These are phyloP conservation scores for Coendou prehensilis DNA, from an alignment of 2,797 vertebrate genomes.

Conservation along the genomic window DNA sequence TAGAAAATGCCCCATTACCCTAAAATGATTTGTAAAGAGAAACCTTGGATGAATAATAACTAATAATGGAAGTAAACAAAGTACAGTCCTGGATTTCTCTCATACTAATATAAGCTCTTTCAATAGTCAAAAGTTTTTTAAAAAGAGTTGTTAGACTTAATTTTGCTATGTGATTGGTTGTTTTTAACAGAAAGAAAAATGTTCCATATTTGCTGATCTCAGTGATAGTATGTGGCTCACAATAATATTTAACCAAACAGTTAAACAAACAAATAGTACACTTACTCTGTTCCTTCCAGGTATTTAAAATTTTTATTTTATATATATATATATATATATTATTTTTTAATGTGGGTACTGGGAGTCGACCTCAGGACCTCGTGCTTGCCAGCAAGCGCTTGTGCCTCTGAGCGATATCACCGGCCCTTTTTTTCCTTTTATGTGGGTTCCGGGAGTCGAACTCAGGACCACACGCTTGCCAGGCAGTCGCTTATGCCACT, in stretches of 20 bases:
- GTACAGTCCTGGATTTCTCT: not conserved
- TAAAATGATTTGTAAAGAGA: slow-evolving; percentile 8
- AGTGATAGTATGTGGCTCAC: slow-evolving; percentile 13
- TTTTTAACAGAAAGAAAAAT: not conserved
- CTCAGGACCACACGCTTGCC: no score
- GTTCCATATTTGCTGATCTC: not conserved
- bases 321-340: no score
- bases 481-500: no score
- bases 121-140: not conserved
- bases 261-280: not conserved
- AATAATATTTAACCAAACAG: slow-evolving; percentile 2
- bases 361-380: no score
- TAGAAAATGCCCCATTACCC: slow-evolving; percentile 18
- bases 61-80: slow-evolving; percentile 36
- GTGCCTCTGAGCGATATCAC: no score
- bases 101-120: not conserved
- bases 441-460: no score
- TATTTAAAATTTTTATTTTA: not conserved
- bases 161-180: not conserved
- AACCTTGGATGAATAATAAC: slow-evolving; percentile 18
- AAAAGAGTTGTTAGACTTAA: not conserved
- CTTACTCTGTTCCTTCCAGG: not conserved
- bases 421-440: no score
- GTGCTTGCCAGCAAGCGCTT: no score
- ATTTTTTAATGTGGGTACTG: no score